Conservation (phyloP, 35 echinoderm and acorn worm genomes). For the Apostichopus japonicus region DNA sequence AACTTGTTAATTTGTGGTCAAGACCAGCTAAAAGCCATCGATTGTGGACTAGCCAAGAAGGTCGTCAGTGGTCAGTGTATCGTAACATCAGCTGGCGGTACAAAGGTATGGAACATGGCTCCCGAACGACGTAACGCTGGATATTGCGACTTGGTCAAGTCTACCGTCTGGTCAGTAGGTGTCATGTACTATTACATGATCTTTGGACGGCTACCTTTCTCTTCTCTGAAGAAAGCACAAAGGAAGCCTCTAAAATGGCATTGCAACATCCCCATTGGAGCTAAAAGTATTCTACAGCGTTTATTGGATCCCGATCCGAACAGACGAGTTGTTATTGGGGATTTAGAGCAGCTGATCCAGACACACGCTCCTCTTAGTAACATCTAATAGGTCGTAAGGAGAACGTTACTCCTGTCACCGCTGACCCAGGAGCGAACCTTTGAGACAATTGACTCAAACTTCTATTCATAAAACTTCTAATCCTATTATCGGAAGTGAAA, state of each 20-base stretch:
- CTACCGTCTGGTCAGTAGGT: conserved; percentile 49
- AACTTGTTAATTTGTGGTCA: too few species aligned
- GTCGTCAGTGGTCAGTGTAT: conserved; percentile 8
- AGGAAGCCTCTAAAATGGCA: neutral
- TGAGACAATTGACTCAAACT: too few species aligned
- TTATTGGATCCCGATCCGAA: too few species aligned
- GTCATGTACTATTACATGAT: conserved; percentile 42
- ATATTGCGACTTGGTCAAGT: conserved; percentile 16
- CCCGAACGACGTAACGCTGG: neutral
- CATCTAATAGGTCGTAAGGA: too few species aligned
- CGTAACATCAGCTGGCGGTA: neutral
- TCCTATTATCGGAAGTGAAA: too few species aligned
- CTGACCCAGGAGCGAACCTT: too few species aligned
- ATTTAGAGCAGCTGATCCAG: too few species aligned
- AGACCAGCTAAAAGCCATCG: too few species aligned
- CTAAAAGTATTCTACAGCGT: neutral
- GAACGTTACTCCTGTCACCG: too few species aligned
- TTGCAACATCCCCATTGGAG: neutral
- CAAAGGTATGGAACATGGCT: neutral
- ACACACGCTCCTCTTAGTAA: too few species aligned
- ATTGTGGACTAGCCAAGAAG: neutral
- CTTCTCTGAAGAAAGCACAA: neutral
- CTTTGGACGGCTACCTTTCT: too few species aligned
- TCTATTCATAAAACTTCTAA: too few species aligned
- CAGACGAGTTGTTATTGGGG: neutral